Conservation (phyloP, 2,888 invertebrate genomes). For the Cyclophora albipunctata region DNA sequence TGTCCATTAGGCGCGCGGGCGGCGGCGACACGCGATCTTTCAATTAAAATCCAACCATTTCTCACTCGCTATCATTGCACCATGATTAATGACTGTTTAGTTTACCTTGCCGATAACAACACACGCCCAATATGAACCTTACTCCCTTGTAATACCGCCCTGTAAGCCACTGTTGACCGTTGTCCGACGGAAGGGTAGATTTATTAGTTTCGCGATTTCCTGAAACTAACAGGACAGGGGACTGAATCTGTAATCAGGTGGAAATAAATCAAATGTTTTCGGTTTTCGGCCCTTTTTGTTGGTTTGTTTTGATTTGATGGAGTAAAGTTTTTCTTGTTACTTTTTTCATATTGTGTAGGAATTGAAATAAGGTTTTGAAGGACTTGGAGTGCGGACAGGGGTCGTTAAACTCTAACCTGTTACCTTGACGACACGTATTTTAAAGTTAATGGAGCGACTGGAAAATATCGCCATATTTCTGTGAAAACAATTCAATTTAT, state of each 20-base stretch:
- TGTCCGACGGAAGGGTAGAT: conserved; percentile 20
- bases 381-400: too few species aligned
- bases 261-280: conserved; percentile 17
- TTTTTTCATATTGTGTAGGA: conserved; percentile 2
- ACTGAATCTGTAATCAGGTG: conserved; percentile 23
- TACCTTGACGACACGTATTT: too few species aligned
- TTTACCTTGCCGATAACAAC: conserved; percentile 2
- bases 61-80: conserved; percentile 23
- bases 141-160: conserved; percentile 3
- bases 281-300: conserved; percentile 11
- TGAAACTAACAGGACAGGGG: conserved; percentile 26
- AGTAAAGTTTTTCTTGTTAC: neutral
- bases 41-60: conserved; percentile 24
- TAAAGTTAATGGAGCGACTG: too few species aligned
- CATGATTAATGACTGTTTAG: conserved; percentile 18
- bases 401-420: too few species aligned
- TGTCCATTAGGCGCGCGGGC: conserved; percentile 7
- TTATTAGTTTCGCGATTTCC: conserved; percentile 24
- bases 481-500: too few species aligned
- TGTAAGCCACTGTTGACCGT: conserved; percentile 8
- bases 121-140: conserved; percentile 6
- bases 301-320: conserved; percentile 2
- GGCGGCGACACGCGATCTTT: conserved; percentile 18
- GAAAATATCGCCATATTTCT: too few species aligned
- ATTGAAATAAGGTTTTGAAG: too few species aligned